These are phyloP conservation scores for Erebia epiphron DNA, from an alignment of 2,888 invertebrate species.

Conservation along the genomic window DNA sequence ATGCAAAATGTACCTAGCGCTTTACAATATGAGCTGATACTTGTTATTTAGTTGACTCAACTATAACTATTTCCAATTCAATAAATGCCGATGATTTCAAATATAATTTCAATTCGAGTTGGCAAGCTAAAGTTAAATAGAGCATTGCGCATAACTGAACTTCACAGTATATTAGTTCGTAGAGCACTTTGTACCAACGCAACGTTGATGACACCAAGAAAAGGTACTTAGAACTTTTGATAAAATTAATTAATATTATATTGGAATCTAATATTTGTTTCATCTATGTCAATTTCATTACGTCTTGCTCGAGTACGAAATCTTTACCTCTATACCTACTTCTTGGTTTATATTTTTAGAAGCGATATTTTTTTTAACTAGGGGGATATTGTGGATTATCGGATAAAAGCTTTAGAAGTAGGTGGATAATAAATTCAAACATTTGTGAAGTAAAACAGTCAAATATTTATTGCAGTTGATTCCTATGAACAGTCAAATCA, in stretches of 20 bases:
- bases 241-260: background rate
- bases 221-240: no score
- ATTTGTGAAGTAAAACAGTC: no score
- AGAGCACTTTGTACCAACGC: background rate
- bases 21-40: background rate
- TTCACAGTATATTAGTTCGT: slow-evolving; percentile 5
- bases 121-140: slow-evolving; percentile 7
- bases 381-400: no score
- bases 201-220: background rate
- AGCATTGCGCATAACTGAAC: slow-evolving; percentile 7
- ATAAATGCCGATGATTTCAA: slow-evolving; percentile 1
- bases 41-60: background rate
- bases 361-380: no score
- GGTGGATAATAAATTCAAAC: no score
- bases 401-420: no score
- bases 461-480: no score
- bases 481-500: no score
- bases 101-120: slow-evolving; percentile 1
- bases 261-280: background rate
- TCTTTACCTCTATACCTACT: no score
- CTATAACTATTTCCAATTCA: background rate
- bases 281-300: background rate
- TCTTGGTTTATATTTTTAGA: no score
- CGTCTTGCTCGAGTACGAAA: background rate
- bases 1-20: background rate